phyloP scores from a whole-genome alignment of 2,113 vertebrate species.

The Sturnira hondurensis region DNA sequence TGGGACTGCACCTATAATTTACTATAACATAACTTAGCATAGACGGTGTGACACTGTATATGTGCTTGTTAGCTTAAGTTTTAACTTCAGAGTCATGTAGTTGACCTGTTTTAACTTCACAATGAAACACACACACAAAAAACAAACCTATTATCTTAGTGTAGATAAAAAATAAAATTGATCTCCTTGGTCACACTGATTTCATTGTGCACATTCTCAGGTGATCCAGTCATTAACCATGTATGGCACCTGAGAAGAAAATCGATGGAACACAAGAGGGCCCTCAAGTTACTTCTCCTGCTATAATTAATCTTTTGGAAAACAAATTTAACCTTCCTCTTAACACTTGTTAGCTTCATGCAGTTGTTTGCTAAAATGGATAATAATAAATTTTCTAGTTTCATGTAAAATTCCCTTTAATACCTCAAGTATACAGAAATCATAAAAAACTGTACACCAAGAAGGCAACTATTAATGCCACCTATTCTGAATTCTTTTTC shows the following conservation, averaged over 20 bases:
- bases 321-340: slow-evolving; percentile 18
- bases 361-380: not conserved
- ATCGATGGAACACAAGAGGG: not conserved
- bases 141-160: not conserved
- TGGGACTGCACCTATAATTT: not conserved
- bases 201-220: not conserved
- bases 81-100: not conserved
- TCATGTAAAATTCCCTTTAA: not conserved
- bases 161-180: not conserved
- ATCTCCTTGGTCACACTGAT: not conserved
- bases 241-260: not conserved
- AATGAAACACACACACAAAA: not conserved
- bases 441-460: not conserved
- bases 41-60: not conserved
- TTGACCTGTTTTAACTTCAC: not conserved
- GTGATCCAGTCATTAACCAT: not conserved
- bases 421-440: not conserved
- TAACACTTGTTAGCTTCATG: not conserved
- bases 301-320: slow-evolving; percentile 37
- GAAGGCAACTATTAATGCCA: not conserved
- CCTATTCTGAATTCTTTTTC: not conserved
- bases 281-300: not conserved
- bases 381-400: not conserved
- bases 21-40: not conserved
- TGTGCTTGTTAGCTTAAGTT: not conserved